Base-by-base conservation (phyloP, 2,888 invertebrate species). In the Mythimna pallens region DNA sequence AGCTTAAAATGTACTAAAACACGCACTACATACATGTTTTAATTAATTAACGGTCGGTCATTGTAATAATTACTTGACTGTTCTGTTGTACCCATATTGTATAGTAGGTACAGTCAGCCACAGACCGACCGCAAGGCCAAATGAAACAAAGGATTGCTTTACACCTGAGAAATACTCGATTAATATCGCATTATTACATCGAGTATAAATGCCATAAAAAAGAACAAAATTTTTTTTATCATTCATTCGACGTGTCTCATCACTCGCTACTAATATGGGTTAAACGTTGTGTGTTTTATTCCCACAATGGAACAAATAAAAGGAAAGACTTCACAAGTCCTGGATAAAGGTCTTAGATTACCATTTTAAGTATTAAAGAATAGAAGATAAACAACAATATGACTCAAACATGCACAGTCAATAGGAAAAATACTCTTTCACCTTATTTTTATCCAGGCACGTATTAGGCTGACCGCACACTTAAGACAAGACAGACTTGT, bases 121-220 rank as follows among this genome's bases (percentile, higher is more conserved):
- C 79, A 75, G 70, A 47, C 62, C 66, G 65, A 86, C 88, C 89
- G 73, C 88, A 85, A 89, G 87, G 87, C 80, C 82, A 76, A 63
- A 62, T 71, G 57, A 78, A 81, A 85, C 85, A 86, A 84, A 83
- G 83, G 81, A 86, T 86, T 82, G 76, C 9, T 81, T 87, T 86
- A 87, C 88, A 81, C 78, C 73, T 82, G 83, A 80, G 80, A 74
- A 75, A 58, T 68, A 64, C 22, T 17, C 54, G 50, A 66, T 63
- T 57, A 67, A 43, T 47, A 73, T 73, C 36, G 61, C 72, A 62
- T 57, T 65, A 64, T 30, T 58, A 25, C 5, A 67, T 63, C 65
- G 61, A 75, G 63, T 34, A 30, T 30, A 50, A 50, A 57, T 5
- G 55, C 22, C 40, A 9, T 17, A 10, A 22, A 64, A 76, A 67